Evolutionary conservation across 92 coral and sea anemone genomes (phyloP).

Genomic region (Phenganax subtilis): DNA sequence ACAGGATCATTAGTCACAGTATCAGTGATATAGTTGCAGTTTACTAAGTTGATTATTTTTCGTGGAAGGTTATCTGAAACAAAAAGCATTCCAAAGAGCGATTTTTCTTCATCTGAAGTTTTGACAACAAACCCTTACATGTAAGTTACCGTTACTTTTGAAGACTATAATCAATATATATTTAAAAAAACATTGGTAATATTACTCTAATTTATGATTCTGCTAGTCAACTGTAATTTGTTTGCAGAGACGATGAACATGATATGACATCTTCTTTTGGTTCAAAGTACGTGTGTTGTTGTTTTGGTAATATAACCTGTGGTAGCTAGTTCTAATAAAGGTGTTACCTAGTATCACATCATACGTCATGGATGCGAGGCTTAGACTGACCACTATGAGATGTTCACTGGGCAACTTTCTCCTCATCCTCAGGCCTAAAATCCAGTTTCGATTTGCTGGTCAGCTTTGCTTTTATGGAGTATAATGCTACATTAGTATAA

Average conservation of each 20-base stretch:
- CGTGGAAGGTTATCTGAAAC: constrained; percentile 14
- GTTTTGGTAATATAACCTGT: not conserved
- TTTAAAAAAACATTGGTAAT: not conserved
- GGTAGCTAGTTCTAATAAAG: too few species aligned
- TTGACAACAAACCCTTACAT: constrained; percentile 13
- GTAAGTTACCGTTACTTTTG: constrained; percentile 28
- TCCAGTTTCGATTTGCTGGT: too few species aligned
- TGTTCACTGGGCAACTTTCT: too few species aligned
- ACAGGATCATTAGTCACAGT: too few species aligned
- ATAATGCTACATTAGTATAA: too few species aligned
- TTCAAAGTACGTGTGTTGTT: constrained; percentile 42
- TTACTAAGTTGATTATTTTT: not conserved
- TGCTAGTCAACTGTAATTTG: not conserved
- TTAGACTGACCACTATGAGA: too few species aligned
- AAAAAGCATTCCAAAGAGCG: not conserved
- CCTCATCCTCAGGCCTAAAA: too few species aligned
- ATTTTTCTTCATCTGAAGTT: constrained; percentile 5
- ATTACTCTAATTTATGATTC: not conserved
- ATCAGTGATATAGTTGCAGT: not conserved
- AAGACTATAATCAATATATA: constrained; percentile 1
- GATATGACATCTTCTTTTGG: constrained; percentile 54
- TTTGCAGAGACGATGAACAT: constrained; percentile 55
- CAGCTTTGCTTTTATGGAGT: too few species aligned
- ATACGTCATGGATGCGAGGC: too few species aligned
- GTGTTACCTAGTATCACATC: too few species aligned